Evolutionary conservation across 2,797 vertebrate genomes (phyloP), one percentile per base, ranked within the genome.

Genomic region (Brachyrhaphis roseni): DNA sequence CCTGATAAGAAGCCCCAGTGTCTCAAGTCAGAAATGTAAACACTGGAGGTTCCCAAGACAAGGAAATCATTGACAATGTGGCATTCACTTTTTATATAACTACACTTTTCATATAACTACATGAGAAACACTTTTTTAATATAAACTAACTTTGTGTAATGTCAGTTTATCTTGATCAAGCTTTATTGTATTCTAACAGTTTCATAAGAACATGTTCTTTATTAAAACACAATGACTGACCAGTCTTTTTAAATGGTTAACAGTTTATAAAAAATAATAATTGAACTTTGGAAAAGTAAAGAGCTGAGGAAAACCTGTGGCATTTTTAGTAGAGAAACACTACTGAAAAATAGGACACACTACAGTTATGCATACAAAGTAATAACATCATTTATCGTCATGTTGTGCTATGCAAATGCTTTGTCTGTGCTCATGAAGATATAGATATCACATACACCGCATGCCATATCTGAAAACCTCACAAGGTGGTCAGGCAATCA

Each of bases 11-110:
- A 80, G 49, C 34, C 23, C 46, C 47, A 77, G 31, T 43, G 57
- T 75, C 59, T 79, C 36, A 51, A 79, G 59, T 55, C 73, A 75
- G 49, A 80, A 75, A 53, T 75, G 62, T 80, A 80, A 75, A 80
- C 34, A 41, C 47, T 45, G 23, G 23, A 75, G 20, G 46, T 28
- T 73, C 57, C n/a, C 53, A 46, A 1, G 11, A 78, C 15, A 28
- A 45, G 23, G 4, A 16, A 68, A 51, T 68, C 34, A 36, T 18
- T 34, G 18, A n/a, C 1, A 16, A 34, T 36, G 28, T 36, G 31
- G 18, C 49, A n/a, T 62, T 8, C 34, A 15, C 8, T 62, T 23
- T 75, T 55, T 49, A 34, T 49, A 15, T 12, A 11, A 45, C 41
- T 46, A 31, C n/a, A 13, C 2, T 47, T 47, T 47, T 47, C 1